Evolutionary conservation across 2,797 vertebrate species (phyloP), one percentile per base, ranked within the genome.

Genomic region (Gouania willdenowi): DNA sequence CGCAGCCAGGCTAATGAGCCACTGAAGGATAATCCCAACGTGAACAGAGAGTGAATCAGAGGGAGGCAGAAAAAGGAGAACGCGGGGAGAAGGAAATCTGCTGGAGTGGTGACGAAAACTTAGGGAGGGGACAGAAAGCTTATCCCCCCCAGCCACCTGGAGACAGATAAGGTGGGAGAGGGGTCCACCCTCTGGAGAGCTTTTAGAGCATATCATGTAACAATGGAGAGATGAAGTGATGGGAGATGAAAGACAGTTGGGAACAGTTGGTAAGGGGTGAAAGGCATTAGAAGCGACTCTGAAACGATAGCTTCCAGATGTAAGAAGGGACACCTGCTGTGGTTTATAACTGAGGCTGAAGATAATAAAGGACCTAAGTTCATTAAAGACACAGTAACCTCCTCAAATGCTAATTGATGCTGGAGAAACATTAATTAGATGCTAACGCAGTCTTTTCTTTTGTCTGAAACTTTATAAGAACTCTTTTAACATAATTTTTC

Each of bases 281-380:
- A 40, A 47, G 38, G 37, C 62, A 64, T 42, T 41, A 66, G 41
- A 49, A 28, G 42, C 65, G 54, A 66, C 58, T 72, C 49, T 61
- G 75, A 81, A 60, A 74, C 71, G 85, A 88, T 84, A 61, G 56
- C 57, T 82, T 86, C 84, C 87, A 89, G 85, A 90, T 88, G 86
- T 70, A 75, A 55, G 44, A 22, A 47, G 43, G 62, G 45, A 75
- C 74, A 79, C 79, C 82, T 83, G 81, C 81, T 86, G 81, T 68
- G 69, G 67, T 77, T 76, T 58, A 77, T 75, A 57, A 75, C 46
- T 30, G 25, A 62, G 21, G 61, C 25, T 26, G 27, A 72, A 63
- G 62, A 63, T 62, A 48, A 73, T 75, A 49, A 76, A 70, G 61
- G 46, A 69, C 26, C 37, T 10, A 6, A 71, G 64, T 80, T 44